Conservation (phyloP, 2,797 vertebrate species). For the Knipowitschia caucasica region DNA sequence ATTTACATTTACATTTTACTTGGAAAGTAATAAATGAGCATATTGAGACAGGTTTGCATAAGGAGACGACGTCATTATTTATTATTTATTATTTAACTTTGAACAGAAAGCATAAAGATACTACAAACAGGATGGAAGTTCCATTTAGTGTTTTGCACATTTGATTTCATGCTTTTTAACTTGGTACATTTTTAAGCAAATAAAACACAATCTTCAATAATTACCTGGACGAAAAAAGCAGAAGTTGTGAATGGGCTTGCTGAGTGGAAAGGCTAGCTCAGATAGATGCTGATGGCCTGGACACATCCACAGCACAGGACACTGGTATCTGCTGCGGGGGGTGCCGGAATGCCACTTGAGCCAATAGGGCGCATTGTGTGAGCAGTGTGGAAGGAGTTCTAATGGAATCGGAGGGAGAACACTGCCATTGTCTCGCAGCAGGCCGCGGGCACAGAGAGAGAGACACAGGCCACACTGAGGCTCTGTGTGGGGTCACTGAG, state of each 20-base stretch:
- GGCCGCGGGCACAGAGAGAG: conserved; percentile 49
- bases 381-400: conserved; percentile 59
- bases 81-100: too few species aligned
- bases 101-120: too few species aligned
- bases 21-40: too few species aligned
- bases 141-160: too few species aligned
- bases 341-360: conserved; percentile 61
- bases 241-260: conserved; percentile 28
- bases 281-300: conserved; percentile 34
- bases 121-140: too few species aligned
- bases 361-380: conserved; percentile 67
- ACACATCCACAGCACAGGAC: conserved; percentile 43
- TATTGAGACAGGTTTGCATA: too few species aligned
- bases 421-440: conserved; percentile 61
- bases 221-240: too few species aligned
- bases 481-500: conserved; percentile 70
- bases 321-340: conserved; percentile 61
- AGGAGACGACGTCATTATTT: too few species aligned
- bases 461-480: conserved; percentile 64
- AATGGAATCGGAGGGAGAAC: conserved; percentile 68
- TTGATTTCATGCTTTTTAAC: too few species aligned
- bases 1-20: too few species aligned
- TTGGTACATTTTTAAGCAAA: too few species aligned
- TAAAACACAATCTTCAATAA: too few species aligned
- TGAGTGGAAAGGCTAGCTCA: conserved; percentile 43